Conservation (phyloP, 1,140 invertebrate genomes). For the Archivesica marissinica region DNA sequence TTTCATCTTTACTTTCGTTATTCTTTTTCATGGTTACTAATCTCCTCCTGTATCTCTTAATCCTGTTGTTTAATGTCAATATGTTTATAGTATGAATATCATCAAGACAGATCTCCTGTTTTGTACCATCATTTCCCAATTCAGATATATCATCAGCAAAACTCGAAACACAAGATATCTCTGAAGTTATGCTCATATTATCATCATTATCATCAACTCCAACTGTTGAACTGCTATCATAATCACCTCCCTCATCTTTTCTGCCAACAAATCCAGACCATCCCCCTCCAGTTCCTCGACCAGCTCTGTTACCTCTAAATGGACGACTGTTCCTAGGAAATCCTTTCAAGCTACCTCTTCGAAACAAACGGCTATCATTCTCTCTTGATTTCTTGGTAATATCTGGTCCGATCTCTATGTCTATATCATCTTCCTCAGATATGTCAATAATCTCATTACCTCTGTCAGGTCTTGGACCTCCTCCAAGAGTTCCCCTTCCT, state of each 20-base stretch:
- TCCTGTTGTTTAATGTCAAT: neutral
- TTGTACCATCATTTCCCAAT: neutral
- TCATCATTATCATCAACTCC: neutral
- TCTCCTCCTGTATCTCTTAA: constrained; percentile 17
- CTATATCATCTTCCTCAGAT: neutral
- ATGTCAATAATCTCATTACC: neutral
- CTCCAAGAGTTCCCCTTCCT: neutral
- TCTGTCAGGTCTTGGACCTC: neutral
- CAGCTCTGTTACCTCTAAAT: constrained; percentile 32
- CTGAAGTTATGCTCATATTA: neutral
- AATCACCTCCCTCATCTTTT: neutral
- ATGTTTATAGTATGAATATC: neutral
- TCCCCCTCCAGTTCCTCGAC: constrained; percentile 9
- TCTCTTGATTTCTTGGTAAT: too few species aligned
- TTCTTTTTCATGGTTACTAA: constrained; percentile 9
- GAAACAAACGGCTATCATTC: neutral
- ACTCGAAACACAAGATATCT: neutral
- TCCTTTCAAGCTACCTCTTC: neutral
- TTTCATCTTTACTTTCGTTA: neutral
- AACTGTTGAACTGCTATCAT: neutral
- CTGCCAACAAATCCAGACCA: constrained; percentile 1
- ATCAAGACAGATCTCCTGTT: neutral
- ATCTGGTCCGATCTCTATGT: neutral
- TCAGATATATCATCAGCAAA: neutral
- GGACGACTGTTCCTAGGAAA: neutral